Evolutionary conservation across 2,888 invertebrate genomes (phyloP).

Genomic region (Anorthoa munda): DNA sequence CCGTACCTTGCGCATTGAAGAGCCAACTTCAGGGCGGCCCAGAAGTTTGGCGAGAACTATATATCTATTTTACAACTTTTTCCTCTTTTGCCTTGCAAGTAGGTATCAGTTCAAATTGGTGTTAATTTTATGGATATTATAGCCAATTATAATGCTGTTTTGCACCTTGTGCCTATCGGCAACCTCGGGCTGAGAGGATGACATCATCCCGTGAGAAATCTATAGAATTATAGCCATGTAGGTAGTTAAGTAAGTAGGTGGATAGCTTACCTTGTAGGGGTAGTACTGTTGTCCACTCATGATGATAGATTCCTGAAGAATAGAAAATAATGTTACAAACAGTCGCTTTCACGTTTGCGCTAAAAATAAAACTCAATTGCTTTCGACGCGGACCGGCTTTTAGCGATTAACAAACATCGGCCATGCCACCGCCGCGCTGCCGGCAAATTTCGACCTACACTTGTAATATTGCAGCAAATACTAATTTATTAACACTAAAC

Average conservation of each 20-base stretch:
- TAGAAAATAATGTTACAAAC: conserved; percentile 72
- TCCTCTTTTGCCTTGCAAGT: not conserved
- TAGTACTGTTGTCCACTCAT: conserved; percentile 96
- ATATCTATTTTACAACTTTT: not conserved
- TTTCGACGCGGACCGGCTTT: conserved; percentile 80
- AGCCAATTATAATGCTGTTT: conserved; percentile 31
- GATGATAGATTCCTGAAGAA: conserved; percentile 86
- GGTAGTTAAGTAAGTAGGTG: conserved; percentile 73
- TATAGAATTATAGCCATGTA: conserved; percentile 72
- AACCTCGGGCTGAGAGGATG: conserved; percentile 79
- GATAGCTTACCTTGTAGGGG: conserved; percentile 95
- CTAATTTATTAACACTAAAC: conserved; percentile 46
- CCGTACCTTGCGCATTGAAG: no score
- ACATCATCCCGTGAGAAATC: conserved; percentile 87
- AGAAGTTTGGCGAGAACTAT: no score
- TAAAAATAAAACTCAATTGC: conserved; percentile 82
- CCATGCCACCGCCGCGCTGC: conserved; percentile 56
- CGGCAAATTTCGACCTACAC: conserved; percentile 63
- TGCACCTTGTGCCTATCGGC: conserved; percentile 47
- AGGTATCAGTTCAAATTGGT: not conserved
- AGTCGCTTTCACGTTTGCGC: conserved; percentile 70
- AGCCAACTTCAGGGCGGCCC: no score
- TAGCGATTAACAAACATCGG: conserved; percentile 72
- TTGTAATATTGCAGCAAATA: conserved; percentile 38
- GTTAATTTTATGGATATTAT: conserved; percentile 9